A percentile compares a stretch with the other conserved stretches of the same genome.
phyloP scores from a whole-genome alignment of 2,113 vertebrate genomes.

The Cyprinus carpio region DNA sequence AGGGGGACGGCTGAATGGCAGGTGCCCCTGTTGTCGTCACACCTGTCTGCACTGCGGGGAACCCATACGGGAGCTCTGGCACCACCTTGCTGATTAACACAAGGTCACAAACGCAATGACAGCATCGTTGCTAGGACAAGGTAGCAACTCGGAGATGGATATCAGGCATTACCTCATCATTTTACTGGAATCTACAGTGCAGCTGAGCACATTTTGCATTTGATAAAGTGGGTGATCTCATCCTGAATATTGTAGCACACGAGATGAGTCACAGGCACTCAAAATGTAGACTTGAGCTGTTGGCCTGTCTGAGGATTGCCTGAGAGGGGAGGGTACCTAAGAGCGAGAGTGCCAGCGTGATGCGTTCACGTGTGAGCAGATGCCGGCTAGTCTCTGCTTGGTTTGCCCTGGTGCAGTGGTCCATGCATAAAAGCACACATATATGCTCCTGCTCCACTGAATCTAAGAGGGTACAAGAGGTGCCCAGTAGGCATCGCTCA shows the following conservation, averaged over 20 bases:
- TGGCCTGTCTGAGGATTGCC: conserved; percentile 49
- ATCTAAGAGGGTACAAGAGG: conserved; percentile 37
- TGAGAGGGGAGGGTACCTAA: conserved; percentile 22
- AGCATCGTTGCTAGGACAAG: conserved; percentile 44
- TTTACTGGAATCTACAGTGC: conserved; percentile 49
- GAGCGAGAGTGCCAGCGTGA: conserved; percentile 24
- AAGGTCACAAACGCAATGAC: conserved; percentile 49
- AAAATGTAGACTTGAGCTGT: conserved; percentile 47
- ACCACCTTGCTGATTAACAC: conserved; percentile 37
- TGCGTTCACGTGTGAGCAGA: not conserved
- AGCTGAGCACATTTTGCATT: conserved; percentile 51
- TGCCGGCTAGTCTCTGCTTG: conserved; percentile 26
- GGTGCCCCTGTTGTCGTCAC: conserved; percentile 61
- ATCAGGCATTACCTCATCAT: conserved; percentile 45
- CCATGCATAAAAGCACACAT: conserved; percentile 63
- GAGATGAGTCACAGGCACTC: conserved; percentile 67
- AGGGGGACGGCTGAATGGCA: conserved; percentile 39
- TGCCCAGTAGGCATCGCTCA: conserved; percentile 33
- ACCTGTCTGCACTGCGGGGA: conserved; percentile 58
- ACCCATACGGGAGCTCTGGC: conserved; percentile 16
- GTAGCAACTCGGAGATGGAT: conserved; percentile 28
- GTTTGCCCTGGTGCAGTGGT: conserved; percentile 57
- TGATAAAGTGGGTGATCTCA: conserved; percentile 66
- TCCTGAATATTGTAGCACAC: conserved; percentile 62
- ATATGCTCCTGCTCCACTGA: conserved; percentile 46